Evolutionary conservation across 2,113 vertebrate genomes (phyloP), one percentile per base, ranked within the genome.

Genomic region (Leucopsar rothschildi): DNA sequence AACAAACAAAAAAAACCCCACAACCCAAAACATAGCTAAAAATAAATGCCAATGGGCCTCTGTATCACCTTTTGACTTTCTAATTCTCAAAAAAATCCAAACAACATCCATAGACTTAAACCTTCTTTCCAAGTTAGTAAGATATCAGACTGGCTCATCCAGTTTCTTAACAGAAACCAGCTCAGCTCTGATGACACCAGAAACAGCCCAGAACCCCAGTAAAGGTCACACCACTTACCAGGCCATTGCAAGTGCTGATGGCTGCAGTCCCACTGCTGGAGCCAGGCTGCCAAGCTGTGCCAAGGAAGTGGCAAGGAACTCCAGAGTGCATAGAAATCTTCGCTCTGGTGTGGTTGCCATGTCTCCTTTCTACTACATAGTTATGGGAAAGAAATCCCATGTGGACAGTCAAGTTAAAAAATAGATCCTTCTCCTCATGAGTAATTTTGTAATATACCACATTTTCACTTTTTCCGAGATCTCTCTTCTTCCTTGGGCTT

Each of bases 161-260:
- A 25, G n/a, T 25, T 82, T 82, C 59, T 92, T 55, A 55, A 4
- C 10, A 42, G 33, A 82, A 10, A 50, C 12, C 42, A 65, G 9
- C 27, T 73, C 29, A 72, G 16, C 52, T 94, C 13, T 40, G 52
- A 49, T 11, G 28, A 81, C 22, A 79, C 2, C 31, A 86, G 40
- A 55, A 77, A 29, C 3, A 81, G 25, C 24, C 45, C 61, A 77
- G 40, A 90, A 59, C 2, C n/a, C 18, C 25, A 57, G 23, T 5
- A 55, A 81, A 87, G 27, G 29, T 69, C 55, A 60, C 29, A 33
- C 6, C 53, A 97, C 99, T 99, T 98, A 99, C 99, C 98, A 99
- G 96, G 68, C 99, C 99, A 44, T 86, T 96, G 88, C 99, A 99
- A 39, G 98, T 97, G 96, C 99, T 99, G 95, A 99, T 97, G 0